These are phyloP conservation scores for Drosophila sulfurigaster DNA, from an alignment of 1,140 invertebrate species.

Conservation along the genomic window DNA sequence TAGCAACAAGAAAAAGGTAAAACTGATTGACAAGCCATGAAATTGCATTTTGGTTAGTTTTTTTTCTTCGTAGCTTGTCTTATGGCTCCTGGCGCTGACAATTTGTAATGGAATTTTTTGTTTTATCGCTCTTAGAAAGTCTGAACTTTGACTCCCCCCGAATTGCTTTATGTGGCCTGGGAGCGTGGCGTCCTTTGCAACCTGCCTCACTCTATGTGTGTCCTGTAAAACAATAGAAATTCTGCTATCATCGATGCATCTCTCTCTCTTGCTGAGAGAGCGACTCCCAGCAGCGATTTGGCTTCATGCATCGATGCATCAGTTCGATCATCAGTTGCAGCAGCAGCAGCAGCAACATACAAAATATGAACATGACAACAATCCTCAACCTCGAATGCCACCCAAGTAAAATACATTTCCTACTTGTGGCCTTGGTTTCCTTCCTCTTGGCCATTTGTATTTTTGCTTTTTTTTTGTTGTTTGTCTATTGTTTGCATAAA, in stretches of 20 bases:
- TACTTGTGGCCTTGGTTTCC: constrained; percentile 65
- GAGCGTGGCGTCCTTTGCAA: constrained; percentile 38
- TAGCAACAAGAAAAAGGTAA: constrained; percentile 5
- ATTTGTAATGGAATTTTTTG: constrained; percentile 46
- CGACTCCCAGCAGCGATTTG: constrained; percentile 12
- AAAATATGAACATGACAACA: constrained; percentile 47
- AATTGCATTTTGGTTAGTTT: constrained; percentile 55
- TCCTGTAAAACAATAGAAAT: constrained; percentile 29
- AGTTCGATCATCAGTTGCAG: constrained; percentile 6
- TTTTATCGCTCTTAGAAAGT: constrained; percentile 27
- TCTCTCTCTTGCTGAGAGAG: not conserved
- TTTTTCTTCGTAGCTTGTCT: constrained; percentile 12
- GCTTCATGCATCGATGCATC: constrained; percentile 29
- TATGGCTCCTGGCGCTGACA: constrained; percentile 42
- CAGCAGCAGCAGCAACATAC: constrained; percentile 11
- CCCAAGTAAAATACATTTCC: constrained; percentile 58
- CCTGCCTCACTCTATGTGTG: not conserved
- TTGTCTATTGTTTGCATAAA: constrained; percentile 60
- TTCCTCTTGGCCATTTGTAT: constrained; percentile 27
- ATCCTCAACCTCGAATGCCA: constrained; percentile 39
- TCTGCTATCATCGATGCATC: constrained; percentile 27
- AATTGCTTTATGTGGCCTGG: constrained; percentile 9
- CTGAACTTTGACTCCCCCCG: constrained; percentile 32
- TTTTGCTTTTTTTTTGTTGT: not conserved
- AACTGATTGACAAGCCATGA: constrained; percentile 74